phyloP scores from a whole-genome alignment of 1,140 invertebrate genomes.

The Drosophila burlai region DNA sequence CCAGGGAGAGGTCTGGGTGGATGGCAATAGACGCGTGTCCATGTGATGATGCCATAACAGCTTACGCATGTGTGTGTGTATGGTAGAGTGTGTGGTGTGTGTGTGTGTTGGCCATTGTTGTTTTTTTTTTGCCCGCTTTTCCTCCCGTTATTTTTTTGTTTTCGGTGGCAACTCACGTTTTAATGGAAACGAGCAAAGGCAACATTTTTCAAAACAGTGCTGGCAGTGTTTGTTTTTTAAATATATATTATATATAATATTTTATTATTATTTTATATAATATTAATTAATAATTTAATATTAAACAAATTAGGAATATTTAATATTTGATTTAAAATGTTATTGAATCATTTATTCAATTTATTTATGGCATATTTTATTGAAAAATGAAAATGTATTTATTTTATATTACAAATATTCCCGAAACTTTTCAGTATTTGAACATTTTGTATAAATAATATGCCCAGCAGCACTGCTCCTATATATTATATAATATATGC shows the following conservation, averaged over 20 bases:
- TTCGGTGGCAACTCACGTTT: slow-evolving; percentile 54
- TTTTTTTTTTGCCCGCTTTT: slow-evolving; percentile 23
- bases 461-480: not conserved
- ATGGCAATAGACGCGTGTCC: slow-evolving; percentile 21
- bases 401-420: too few species aligned
- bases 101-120: slow-evolving; percentile 35
- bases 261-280: too few species aligned
- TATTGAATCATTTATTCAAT: too few species aligned
- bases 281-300: too few species aligned
- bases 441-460: too few species aligned
- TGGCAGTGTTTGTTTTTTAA: not conserved
- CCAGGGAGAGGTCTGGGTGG: not conserved
- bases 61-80: slow-evolving; percentile 4
- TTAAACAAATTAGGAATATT: too few species aligned
- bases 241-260: not conserved
- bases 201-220: slow-evolving; percentile 50
- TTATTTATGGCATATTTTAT: too few species aligned
- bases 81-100: not conserved
- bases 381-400: too few species aligned
- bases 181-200: slow-evolving; percentile 59
- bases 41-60: slow-evolving; percentile 52
- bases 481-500: not conserved
- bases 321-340: too few species aligned
- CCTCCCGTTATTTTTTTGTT: slow-evolving; percentile 9
- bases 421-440: not conserved